Conservation (phyloP, 2,888 invertebrate species). For the Pterostichus madidus region DNA sequence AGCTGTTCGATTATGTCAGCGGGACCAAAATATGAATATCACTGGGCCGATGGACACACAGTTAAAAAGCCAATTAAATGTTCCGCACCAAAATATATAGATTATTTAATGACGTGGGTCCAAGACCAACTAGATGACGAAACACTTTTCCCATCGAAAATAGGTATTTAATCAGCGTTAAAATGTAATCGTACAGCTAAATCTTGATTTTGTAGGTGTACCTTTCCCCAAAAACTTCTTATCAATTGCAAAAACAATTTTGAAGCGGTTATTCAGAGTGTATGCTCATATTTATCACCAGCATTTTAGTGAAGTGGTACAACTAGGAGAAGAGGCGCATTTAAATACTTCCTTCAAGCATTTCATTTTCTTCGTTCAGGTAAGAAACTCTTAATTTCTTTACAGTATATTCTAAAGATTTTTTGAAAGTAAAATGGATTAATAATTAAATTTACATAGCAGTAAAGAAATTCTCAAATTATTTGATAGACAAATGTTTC, state of each 20-base stretch:
- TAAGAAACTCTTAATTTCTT: constrained; percentile 73
- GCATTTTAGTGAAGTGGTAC: constrained; percentile 98
- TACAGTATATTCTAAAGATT: neutral
- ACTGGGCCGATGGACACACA: constrained; percentile 99
- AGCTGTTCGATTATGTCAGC: constrained; percentile 99
- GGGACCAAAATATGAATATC: constrained; percentile 99
- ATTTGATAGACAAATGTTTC: too few relatives aligned
- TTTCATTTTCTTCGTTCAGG: constrained; percentile 98
- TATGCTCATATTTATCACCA: constrained; percentile 99
- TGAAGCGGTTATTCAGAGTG: constrained; percentile 98
- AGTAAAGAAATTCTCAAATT: too few relatives aligned
- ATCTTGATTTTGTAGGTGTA: constrained; percentile 83
- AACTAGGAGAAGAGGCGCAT: constrained; percentile 98
- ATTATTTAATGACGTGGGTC: constrained; percentile 99
- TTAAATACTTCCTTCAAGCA: constrained; percentile 99
- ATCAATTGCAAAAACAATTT: constrained; percentile 97
- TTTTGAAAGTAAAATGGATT: too few relatives aligned
- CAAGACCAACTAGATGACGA: constrained; percentile 99
- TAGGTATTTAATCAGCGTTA: constrained; percentile 80
- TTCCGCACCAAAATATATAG: constrained; percentile 99
- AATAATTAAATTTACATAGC: too few relatives aligned
- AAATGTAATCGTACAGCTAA: constrained; percentile 5
- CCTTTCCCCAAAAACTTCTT: constrained; percentile 99
- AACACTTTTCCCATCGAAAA: constrained; percentile 98
- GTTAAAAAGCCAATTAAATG: constrained; percentile 99